These are phyloP conservation scores for Glossosoma conforme DNA, from an alignment of 1,140 invertebrate genomes.

Conservation along the genomic window DNA sequence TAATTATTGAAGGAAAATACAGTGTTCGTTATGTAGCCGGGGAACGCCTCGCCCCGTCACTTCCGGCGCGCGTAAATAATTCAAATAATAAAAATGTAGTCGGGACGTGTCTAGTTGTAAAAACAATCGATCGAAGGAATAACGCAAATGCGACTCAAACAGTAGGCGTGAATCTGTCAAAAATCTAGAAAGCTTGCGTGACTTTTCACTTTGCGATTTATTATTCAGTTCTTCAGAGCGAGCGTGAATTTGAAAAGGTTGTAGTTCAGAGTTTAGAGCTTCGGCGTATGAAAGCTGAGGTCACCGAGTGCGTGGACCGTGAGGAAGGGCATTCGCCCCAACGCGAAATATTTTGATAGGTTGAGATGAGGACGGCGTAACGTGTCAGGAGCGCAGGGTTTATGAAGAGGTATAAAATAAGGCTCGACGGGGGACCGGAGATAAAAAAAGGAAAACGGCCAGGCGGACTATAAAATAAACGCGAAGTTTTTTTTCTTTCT, in stretches of 20 bases:
- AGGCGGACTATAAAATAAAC: conserved; percentile 14
- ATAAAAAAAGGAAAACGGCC: conserved; percentile 6
- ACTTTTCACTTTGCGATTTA: conserved; percentile 12
- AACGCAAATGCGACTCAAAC: too few species aligned
- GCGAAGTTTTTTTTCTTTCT: conserved; percentile 1
- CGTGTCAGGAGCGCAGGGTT: conserved; percentile 14
- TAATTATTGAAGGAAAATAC: conserved; percentile 16
- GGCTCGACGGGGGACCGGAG: conserved; percentile 10
- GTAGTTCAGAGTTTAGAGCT: conserved; percentile 17
- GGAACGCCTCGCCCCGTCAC: too few species aligned
- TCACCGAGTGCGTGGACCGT: conserved; percentile 2
- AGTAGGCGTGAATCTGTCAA: too few species aligned
- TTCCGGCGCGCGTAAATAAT: too few species aligned
- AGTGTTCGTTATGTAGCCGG: conserved; percentile 1
- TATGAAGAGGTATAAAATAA: conserved; percentile 24
- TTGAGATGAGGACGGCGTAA: conserved; percentile 3
- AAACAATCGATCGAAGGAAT: too few species aligned
- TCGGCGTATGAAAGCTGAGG: conserved; percentile 3
- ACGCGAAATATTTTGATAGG: conserved; percentile 25
- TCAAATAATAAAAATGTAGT: too few species aligned
- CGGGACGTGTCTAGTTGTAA: too few species aligned
- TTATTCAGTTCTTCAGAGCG: background rate
- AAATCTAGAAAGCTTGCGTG: too few species aligned
- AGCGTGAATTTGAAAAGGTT: conserved; percentile 7
- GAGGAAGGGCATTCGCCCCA: too few species aligned